phyloP scores from a whole-genome alignment of 2,797 vertebrate species.

The Melanotaenia trifasciata region DNA sequence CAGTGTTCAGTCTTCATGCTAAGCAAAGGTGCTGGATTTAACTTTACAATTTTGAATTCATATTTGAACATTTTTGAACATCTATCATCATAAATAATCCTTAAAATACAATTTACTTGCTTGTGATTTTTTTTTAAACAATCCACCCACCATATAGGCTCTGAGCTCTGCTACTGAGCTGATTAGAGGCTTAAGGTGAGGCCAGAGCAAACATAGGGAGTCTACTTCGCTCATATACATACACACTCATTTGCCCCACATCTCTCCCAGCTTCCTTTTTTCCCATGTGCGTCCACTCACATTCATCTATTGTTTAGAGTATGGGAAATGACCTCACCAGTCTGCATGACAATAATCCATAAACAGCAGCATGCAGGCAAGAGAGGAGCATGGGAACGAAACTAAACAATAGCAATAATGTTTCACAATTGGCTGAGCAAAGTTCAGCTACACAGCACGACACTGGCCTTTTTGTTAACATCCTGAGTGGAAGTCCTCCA shows the following conservation, averaged over 20 bases:
- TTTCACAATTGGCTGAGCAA: slow-evolving; percentile 55
- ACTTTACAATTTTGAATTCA: neutral
- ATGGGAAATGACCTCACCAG: slow-evolving; percentile 76
- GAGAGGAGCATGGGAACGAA: slow-evolving; percentile 61
- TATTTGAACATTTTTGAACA: neutral
- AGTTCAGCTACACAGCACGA: slow-evolving; percentile 33
- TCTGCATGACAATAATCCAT: slow-evolving; percentile 54
- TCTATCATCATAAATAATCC: neutral
- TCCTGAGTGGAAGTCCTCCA: slow-evolving; percentile 55
- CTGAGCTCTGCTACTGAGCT: slow-evolving; percentile 61
- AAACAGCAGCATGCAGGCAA: slow-evolving; percentile 52
- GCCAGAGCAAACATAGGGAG: slow-evolving; percentile 25
- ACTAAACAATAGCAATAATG: slow-evolving; percentile 70
- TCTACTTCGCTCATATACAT: slow-evolving; percentile 14
- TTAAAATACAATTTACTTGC: slow-evolving; percentile 20
- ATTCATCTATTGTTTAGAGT: slow-evolving; percentile 70
- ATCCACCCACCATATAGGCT: slow-evolving; percentile 25
- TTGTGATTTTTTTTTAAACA: slow-evolving; percentile 1
- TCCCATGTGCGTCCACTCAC: slow-evolving; percentile 34
- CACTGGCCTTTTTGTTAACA: slow-evolving; percentile 28
- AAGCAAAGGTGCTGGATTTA: neutral
- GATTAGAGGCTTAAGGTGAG: slow-evolving; percentile 69
- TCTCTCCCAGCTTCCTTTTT: slow-evolving; percentile 52
- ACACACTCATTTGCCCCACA: slow-evolving; percentile 26
- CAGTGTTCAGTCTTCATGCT: no score